Percentiles rank a stretch among this genome's conserved stretches.
Conservation (phyloP, 2,888 invertebrate genomes). For the Xylota sylvarum region DNA sequence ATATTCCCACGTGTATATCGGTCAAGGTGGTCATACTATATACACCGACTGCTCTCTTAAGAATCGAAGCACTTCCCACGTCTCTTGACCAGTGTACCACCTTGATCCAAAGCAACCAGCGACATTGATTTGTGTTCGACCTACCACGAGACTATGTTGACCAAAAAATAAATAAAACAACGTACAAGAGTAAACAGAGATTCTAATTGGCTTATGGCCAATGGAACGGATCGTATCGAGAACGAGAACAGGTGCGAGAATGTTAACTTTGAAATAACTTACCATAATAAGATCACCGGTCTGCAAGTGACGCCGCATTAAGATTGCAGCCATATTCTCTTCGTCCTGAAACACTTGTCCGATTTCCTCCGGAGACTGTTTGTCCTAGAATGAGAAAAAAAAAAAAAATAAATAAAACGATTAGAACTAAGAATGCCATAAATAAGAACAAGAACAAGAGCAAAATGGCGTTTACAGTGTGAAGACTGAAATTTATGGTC, state of each 20-base stretch:
- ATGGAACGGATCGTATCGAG: no score
- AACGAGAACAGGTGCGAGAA: conserved; percentile 51
- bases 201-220: conserved; percentile 64
- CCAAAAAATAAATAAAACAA: conserved; percentile 34
- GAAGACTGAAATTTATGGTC: conserved; percentile 57
- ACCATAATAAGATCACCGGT: conserved; percentile 94
- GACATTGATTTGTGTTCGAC: conserved; percentile 74
- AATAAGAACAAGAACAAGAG: conserved; percentile 24
- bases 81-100: conserved; percentile 41
- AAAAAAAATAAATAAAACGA: conserved; percentile 40
- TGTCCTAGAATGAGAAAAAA: conserved; percentile 85
- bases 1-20: conserved; percentile 69
- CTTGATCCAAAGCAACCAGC: conserved; percentile 60
- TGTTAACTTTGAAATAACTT: conserved; percentile 84
- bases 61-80: conserved; percentile 66
- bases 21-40: conserved; percentile 66
- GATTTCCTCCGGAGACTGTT: conserved; percentile 86
- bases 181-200: conserved; percentile 25
- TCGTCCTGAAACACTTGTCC: conserved; percentile 96
- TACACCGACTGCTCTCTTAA: conserved; percentile 38
- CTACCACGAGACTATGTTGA: conserved; percentile 45
- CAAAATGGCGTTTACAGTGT: conserved; percentile 18
- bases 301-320: conserved; percentile 91
- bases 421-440: conserved; percentile 41
- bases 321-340: conserved; percentile 93